Percentiles rank a stretch among this genome's conserved stretches.
Evolutionary conservation across 2,797 vertebrate species (phyloP).

Genomic region (Myoxocephalus aenaeus): DNA sequence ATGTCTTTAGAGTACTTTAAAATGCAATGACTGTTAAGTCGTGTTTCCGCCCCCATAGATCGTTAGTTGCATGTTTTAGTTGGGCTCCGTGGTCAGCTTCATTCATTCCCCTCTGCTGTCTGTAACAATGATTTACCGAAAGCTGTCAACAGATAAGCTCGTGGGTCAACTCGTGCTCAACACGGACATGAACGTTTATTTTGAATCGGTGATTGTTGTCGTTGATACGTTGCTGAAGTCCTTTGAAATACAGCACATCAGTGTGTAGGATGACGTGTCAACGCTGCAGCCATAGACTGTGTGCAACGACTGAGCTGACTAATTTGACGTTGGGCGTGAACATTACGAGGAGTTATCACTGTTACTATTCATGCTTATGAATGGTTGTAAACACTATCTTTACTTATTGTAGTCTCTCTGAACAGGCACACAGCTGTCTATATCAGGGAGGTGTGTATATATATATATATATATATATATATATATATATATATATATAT

Average conservation of each 20-base stretch:
- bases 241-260: not conserved
- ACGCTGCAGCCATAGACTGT: not conserved
- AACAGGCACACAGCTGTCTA: constrained; percentile 10
- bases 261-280: constrained; percentile 69
- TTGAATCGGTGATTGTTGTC: not conserved
- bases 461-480: too few relatives aligned
- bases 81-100: constrained; percentile 40
- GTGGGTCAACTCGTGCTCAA: not conserved
- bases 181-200: not conserved
- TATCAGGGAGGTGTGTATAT: not conserved
- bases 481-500: too few relatives aligned
- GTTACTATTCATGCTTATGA: not conserved
- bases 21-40: too few relatives aligned
- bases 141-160: not conserved
- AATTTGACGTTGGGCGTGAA: constrained; percentile 41
- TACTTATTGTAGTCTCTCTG: not conserved
- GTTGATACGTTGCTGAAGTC: not conserved
- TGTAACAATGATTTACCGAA: not conserved
- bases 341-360: not conserved
- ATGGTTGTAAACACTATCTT: too few relatives aligned
- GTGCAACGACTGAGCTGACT: constrained; percentile 34
- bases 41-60: not conserved
- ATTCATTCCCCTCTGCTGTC: constrained; percentile 64
- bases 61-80: not conserved
- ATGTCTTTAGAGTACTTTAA: not conserved